Evolutionary conservation across 2,888 invertebrate species (phyloP), one percentile per base, ranked within the genome.

Genomic region (Mythimna loreyi): DNA sequence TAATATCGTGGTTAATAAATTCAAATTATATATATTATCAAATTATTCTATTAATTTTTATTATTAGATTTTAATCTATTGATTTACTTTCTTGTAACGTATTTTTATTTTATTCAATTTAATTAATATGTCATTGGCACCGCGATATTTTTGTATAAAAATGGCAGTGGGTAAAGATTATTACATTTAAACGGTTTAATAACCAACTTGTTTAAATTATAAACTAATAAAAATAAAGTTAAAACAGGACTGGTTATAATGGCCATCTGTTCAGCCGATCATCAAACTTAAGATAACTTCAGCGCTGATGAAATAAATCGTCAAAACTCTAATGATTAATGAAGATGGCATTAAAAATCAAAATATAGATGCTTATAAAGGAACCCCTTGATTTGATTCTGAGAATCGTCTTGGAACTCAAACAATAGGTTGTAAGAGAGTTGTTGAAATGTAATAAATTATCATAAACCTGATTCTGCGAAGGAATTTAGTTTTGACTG

Each of bases 151-250:
- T n/a, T n/a, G n/a, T n/a, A n/a, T n/a, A 28, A 28, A 3, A 28
- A 28, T 28, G 28, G 28, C 28, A 28, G 2, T 28, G 2, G 28
- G 4, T 28, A 28, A 28, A 3, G 28, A 28, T 28, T 28, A 28
- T 28, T 28, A 28, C 4, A 78, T 53, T 60, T 28, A 63, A 68
- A 36, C 49, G 47, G 25, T 59, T 63, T 45, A 68, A 79, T 56
- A 75, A 57, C 66, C 66, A 78, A 69, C 55, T 67, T 70, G 65
- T 73, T 68, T 71, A 58, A 69, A 71, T 67, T 78, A 72, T 64
- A 63, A 66, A 68, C 69, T 57, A 68, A 78, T 80, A 75, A 80
- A 78, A 60, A 78, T 80, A 75, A 80, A 78, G 57, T 75, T 67
- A 67, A 75, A 67, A 75, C 58, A 65, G 64, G 63, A 58, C 49